Percentiles rank a stretch among this genome's conserved stretches.
These are phyloP conservation scores for Tragelaphus buxtoni DNA, from an alignment of 2,113 vertebrate genomes.

Conservation along the genomic window DNA sequence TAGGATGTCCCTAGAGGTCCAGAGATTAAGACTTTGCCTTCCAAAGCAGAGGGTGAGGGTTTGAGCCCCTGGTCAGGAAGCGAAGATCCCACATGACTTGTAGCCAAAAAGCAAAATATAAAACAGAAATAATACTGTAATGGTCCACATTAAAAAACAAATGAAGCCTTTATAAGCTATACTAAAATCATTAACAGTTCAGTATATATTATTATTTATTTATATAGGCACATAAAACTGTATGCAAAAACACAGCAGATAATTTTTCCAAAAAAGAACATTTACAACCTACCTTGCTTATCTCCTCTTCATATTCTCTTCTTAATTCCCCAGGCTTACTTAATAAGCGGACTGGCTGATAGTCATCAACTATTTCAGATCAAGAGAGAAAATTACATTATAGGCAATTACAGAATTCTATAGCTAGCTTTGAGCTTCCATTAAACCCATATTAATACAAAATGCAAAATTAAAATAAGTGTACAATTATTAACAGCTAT, in stretches of 20 bases:
- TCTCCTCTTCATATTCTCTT: conserved; percentile 85
- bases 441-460: conserved; percentile 23
- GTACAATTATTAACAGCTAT: not conserved
- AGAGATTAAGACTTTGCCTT: not conserved
- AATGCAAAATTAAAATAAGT: not conserved
- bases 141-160: not conserved
- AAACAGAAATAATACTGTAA: not conserved
- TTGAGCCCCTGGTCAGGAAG: not conserved
- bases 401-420: not conserved
- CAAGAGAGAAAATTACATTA: conserved; percentile 8
- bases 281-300: conserved; percentile 79
- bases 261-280: not conserved
- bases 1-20: not conserved
- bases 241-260: not conserved
- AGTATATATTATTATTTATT: not conserved
- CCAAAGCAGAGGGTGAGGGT: not conserved
- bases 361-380: conserved; percentile 67
- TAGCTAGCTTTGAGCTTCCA: not conserved
- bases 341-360: conserved; percentile 73
- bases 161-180: not conserved
- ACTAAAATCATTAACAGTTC: not conserved
- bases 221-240: not conserved
- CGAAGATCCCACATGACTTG: not conserved
- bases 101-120: not conserved
- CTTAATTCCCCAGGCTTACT: conserved; percentile 85